Evolutionary conservation across 2,888 invertebrate species (phyloP).

Genomic region (Rhorus exstirpatorius): DNA sequence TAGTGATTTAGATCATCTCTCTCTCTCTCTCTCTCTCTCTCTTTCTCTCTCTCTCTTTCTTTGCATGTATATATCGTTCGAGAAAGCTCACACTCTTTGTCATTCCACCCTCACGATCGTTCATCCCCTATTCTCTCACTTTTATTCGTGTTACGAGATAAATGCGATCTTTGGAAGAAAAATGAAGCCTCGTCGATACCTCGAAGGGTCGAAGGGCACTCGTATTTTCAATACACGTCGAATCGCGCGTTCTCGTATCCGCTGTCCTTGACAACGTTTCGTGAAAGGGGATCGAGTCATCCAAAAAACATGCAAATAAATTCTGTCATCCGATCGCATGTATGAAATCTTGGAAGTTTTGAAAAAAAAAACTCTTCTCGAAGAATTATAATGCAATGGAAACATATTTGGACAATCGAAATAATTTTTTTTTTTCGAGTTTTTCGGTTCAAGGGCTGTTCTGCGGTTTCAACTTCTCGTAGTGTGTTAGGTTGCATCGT

Average conservation of each 20-base stretch:
- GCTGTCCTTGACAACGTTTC: no score
- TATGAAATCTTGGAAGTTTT: no score
- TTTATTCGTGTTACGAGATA: slow-evolving; percentile 68
- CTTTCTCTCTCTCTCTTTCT: slow-evolving; percentile 3
- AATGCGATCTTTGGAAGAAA: slow-evolving; percentile 60
- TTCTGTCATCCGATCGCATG: no score
- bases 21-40: not conserved
- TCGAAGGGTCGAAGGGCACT: slow-evolving; percentile 36
- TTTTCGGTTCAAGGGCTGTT: not conserved
- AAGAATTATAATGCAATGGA: no score
- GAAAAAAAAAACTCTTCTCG: no score
- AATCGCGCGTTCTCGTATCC: slow-evolving; percentile 8
- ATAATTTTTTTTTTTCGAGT: not conserved
- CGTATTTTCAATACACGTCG: slow-evolving; percentile 41
- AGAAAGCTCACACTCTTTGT: slow-evolving; percentile 66
- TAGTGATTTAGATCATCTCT: slow-evolving; percentile 14
- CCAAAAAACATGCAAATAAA: no score
- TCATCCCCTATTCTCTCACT: slow-evolving; percentile 23
- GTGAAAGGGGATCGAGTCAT: no score
- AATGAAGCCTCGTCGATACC: slow-evolving; percentile 44
- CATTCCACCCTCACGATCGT: slow-evolving; percentile 46
- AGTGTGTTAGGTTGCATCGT: no score
- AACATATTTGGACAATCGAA: no score
- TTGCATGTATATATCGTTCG: slow-evolving; percentile 5
- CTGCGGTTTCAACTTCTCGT: no score